Conservation (phyloP, 2,113 vertebrate species). For the Tympanuchus pallidicinctus region DNA sequence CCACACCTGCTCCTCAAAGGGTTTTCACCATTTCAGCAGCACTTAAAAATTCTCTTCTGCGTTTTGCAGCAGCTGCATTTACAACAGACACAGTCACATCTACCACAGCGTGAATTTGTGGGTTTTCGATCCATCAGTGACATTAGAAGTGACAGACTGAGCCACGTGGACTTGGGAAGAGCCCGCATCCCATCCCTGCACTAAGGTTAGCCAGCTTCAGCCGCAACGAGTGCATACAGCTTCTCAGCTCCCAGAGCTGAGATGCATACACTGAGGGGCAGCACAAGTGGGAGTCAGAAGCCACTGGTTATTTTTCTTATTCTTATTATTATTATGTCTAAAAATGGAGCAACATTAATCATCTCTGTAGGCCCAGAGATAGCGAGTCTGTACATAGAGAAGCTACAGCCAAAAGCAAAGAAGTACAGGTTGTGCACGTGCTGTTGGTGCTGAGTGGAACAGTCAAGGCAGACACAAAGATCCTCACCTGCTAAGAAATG, state of each 20-base stretch:
- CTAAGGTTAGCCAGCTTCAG: neutral
- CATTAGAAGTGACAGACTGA: neutral
- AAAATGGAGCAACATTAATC: neutral
- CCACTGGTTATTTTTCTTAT: neutral
- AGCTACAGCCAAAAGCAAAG: neutral
- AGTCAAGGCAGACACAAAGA: neutral
- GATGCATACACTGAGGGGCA: neutral
- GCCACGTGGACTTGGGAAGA: neutral
- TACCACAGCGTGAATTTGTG: neutral
- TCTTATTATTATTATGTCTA: neutral
- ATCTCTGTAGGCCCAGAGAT: neutral
- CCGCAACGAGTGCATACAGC: neutral
- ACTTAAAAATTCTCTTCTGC: neutral
- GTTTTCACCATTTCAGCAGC: neutral
- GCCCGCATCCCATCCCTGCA: neutral
- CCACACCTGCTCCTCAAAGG: neutral
- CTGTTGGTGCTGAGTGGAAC: neutral
- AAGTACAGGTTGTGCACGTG: neutral
- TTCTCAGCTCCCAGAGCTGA: neutral
- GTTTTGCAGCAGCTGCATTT: neutral
- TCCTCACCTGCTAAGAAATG: neutral
- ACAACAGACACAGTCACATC: neutral
- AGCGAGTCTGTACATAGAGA: neutral
- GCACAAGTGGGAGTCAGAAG: neutral
- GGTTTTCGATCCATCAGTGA: neutral